Evolutionary conservation across 2,888 invertebrate species (phyloP).

Genomic region (Nebria salina): DNA sequence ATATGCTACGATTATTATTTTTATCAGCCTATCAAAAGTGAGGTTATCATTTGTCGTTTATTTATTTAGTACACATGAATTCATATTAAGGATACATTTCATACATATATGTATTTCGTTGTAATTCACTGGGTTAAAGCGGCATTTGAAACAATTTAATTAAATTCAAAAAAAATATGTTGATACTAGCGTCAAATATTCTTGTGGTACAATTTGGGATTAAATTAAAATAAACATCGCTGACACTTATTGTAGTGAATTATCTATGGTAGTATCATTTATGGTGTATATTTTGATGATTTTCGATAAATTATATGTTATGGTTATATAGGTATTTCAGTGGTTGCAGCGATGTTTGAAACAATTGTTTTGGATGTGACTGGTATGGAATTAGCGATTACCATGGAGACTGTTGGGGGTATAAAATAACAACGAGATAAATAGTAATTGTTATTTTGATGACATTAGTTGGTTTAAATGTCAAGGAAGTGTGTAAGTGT

Average conservation of each 20-base stretch:
- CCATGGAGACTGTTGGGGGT: not conserved
- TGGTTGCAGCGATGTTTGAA: no score
- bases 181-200: not conserved
- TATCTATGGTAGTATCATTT: no score
- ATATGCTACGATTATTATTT: not conserved
- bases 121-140: not conserved
- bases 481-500: not conserved
- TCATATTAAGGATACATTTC: not conserved
- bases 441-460: not conserved
- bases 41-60: not conserved
- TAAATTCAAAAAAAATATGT: not conserved
- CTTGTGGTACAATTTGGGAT: no score
- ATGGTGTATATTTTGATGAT: no score
- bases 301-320: no score
- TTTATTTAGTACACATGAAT: not conserved
- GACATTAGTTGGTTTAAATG: not conserved
- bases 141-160: not conserved
- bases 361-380: no score
- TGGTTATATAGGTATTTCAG: no score
- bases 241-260: no score
- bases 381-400: not conserved
- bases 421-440: not conserved
- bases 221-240: no score
- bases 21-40: not conserved
- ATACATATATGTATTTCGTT: not conserved